These are phyloP conservation scores for Acleris cristana DNA, from an alignment of 2,888 invertebrate genomes.

Conservation along the genomic window DNA sequence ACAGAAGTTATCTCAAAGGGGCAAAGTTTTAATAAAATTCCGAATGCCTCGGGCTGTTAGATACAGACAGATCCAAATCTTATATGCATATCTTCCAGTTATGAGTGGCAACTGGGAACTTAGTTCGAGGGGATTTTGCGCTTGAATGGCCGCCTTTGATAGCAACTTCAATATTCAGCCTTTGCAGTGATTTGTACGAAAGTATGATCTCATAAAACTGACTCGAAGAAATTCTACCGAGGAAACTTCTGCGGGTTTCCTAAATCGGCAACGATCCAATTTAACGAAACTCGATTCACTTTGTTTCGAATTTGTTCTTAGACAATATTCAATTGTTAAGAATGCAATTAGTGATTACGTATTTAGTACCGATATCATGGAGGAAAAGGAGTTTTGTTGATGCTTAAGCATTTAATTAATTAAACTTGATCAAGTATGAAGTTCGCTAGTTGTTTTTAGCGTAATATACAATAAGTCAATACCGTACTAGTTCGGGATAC, in stretches of 20 bases:
- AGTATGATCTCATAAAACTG: conserved; percentile 43
- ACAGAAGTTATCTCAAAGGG: conserved; percentile 79
- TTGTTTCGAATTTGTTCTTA: conserved; percentile 12
- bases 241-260: conserved; percentile 36
- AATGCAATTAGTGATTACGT: neutral
- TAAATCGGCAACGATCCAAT: conserved; percentile 24
- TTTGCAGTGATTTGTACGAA: conserved; percentile 52
- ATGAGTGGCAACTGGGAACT: conserved; percentile 62
- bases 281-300: conserved; percentile 9
- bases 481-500: too few relatives aligned
- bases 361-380: too few relatives aligned
- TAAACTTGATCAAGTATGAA: too few relatives aligned
- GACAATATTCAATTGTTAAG: neutral
- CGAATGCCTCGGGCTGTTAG: conserved; percentile 71
- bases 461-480: too few relatives aligned
- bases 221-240: conserved; percentile 26
- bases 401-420: too few relatives aligned
- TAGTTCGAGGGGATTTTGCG: conserved; percentile 56
- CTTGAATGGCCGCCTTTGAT: conserved; percentile 60
- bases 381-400: too few relatives aligned
- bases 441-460: too few relatives aligned
- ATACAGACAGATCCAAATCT: conserved; percentile 67
- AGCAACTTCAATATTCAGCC: conserved; percentile 58
- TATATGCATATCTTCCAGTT: conserved; percentile 66
- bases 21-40: conserved; percentile 82